Evolutionary conservation across 2,888 invertebrate genomes (phyloP).

Genomic region (Macroteleia sp.): DNA sequence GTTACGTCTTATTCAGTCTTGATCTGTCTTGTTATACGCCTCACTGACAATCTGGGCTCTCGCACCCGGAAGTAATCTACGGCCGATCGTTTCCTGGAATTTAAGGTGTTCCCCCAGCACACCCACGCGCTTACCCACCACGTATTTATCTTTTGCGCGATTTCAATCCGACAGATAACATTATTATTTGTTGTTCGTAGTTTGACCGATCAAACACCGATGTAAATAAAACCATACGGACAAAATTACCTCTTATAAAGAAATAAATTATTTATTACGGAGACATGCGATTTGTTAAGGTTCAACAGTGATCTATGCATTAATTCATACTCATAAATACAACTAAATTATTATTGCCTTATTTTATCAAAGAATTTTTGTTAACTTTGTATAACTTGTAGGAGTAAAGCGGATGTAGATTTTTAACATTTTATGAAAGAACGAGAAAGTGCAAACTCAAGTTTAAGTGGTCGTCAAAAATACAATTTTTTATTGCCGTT

Average conservation of each 20-base stretch:
- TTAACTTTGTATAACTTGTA: too few relatives aligned
- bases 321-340: conserved; percentile 24
- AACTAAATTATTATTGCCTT: conserved; percentile 25
- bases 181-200: conserved; percentile 38
- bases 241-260: conserved; percentile 18
- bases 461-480: too few relatives aligned
- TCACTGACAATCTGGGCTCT: conserved; percentile 34
- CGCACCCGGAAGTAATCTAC: conserved; percentile 55
- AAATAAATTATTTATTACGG: conserved; percentile 46
- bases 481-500: too few relatives aligned
- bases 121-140: conserved; percentile 41
- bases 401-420: too few relatives aligned
- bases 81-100: conserved; percentile 58
- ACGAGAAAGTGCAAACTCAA: too few relatives aligned
- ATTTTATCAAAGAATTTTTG: conserved; percentile 5
- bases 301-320: conserved; percentile 44
- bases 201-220: conserved; percentile 32
- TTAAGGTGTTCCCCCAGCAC: conserved; percentile 43
- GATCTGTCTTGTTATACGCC: conserved; percentile 37
- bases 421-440: too few relatives aligned
- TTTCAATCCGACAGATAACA: conserved; percentile 51
- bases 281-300: too few relatives aligned
- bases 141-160: conserved; percentile 30
- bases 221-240: conserved; percentile 31
- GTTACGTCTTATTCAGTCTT: conserved; percentile 30